Conservation (phyloP, 2,888 invertebrate species). For the Orgyia antiqua region DNA sequence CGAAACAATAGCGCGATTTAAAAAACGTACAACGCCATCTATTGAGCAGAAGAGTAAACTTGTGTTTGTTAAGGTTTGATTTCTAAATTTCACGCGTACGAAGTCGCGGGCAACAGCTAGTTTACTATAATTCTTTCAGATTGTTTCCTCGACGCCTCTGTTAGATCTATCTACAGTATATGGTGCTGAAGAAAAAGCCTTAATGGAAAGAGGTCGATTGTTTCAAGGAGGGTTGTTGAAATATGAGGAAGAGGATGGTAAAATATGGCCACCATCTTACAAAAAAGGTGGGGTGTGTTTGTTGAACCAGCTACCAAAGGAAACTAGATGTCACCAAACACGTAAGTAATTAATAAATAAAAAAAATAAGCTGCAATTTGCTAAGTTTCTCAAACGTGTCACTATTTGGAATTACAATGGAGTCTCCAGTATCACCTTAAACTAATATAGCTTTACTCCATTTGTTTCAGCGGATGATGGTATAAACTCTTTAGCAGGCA, state of each 20-base stretch:
- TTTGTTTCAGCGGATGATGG: slow-evolving; percentile 33
- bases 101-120: no score
- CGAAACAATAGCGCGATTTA: no score
- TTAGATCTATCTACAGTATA: slow-evolving; percentile 35
- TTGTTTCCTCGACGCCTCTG: slow-evolving; percentile 33
- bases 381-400: no score
- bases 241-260: slow-evolving; percentile 32
- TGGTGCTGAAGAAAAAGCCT: slow-evolving; percentile 17
- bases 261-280: slow-evolving; percentile 40
- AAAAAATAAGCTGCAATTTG: no score
- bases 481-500: slow-evolving; percentile 30
- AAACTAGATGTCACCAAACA: slow-evolving; percentile 33
- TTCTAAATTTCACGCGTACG: no score
- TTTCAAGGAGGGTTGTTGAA: slow-evolving; percentile 36
- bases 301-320: slow-evolving; percentile 27
- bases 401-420: no score
- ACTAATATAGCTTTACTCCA: no score
- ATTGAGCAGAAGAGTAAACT: no score
- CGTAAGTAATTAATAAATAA: slow-evolving; percentile 33
- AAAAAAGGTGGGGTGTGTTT: slow-evolving; percentile 26
- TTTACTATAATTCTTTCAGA: slow-evolving; percentile 23
- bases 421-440: no score
- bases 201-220: slow-evolving; percentile 23
- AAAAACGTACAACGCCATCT: no score
- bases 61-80: no score